phyloP scores from a whole-genome alignment of 1,140 invertebrate genomes.

The Aphelenchoides besseyi region DNA sequence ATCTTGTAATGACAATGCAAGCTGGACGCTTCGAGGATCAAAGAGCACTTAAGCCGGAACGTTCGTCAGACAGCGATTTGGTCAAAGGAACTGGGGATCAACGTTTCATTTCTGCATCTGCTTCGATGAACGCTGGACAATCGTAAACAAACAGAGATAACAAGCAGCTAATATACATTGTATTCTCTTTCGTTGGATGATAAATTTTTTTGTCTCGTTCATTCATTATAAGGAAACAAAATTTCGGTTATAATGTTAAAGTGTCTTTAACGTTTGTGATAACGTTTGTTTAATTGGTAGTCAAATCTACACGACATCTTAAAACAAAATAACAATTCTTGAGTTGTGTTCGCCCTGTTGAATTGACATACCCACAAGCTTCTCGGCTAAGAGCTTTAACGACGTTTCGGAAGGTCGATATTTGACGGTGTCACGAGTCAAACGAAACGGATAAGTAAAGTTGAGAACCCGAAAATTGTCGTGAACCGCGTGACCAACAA shows the following conservation, averaged over 20 bases:
- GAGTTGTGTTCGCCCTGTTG: slow-evolving; percentile 88
- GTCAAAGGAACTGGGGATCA: not conserved
- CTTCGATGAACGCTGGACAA: too few species aligned
- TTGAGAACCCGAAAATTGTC: slow-evolving; percentile 78
- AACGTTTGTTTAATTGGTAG: too few species aligned
- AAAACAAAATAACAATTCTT: too few species aligned
- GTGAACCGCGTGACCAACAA: slow-evolving; percentile 82
- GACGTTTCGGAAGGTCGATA: slow-evolving; percentile 74
- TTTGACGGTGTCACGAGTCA: slow-evolving; percentile 81
- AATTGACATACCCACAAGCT: slow-evolving; percentile 76
- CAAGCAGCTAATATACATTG: too few species aligned
- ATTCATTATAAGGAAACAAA: too few species aligned
- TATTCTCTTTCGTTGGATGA: too few species aligned
- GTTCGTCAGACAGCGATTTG: not conserved
- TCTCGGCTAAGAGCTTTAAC: slow-evolving; percentile 74
- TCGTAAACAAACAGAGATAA: too few species aligned
- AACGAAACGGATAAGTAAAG: slow-evolving; percentile 74
- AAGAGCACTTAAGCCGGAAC: not conserved
- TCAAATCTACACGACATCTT: too few species aligned
- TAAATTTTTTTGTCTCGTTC: too few species aligned
- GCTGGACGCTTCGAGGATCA: slow-evolving; percentile 6
- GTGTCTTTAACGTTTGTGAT: too few species aligned
- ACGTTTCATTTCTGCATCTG: too few species aligned
- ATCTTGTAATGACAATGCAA: not conserved
- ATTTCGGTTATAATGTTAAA: too few species aligned